Evolutionary conservation across 1,140 invertebrate genomes (phyloP).

Genomic region (Holcopasites calliopsidis): DNA sequence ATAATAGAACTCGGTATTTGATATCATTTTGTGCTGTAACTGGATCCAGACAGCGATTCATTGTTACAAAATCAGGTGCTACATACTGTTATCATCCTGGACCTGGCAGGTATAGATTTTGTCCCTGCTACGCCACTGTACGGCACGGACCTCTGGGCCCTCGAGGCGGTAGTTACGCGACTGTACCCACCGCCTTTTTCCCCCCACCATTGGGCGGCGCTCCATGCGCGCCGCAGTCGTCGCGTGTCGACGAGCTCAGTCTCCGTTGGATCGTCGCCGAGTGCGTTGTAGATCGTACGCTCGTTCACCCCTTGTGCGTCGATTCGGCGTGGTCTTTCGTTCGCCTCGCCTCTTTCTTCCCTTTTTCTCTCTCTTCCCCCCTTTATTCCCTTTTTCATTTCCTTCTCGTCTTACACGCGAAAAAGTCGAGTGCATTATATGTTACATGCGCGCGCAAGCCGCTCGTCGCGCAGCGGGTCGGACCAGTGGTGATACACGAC

Average conservation of each 20-base stretch:
- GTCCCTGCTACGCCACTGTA: constrained; percentile 19
- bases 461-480: constrained; percentile 38
- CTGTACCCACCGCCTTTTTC: constrained; percentile 27
- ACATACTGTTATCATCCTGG: no score
- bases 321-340: constrained; percentile 43
- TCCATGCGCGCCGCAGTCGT: constrained; percentile 72
- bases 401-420: not conserved
- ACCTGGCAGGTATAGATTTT: not conserved
- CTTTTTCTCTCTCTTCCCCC: constrained; percentile 1
- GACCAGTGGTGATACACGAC: constrained; percentile 44
- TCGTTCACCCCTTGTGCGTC: constrained; percentile 25
- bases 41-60: no score
- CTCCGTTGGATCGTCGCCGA: constrained; percentile 73
- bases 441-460: constrained; percentile 44
- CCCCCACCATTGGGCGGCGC: constrained; percentile 40
- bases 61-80: no score
- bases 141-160: constrained; percentile 10
- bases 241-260: constrained; percentile 70
- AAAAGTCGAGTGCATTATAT: constrained; percentile 3
- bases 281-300: constrained; percentile 59
- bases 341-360: constrained; percentile 25
- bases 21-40: no score
- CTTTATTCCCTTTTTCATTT: not conserved
- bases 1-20: no score
- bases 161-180: constrained; percentile 27